phyloP scores from a whole-genome alignment of 1,140 invertebrate species.

The Tribolium castaneum region DNA sequence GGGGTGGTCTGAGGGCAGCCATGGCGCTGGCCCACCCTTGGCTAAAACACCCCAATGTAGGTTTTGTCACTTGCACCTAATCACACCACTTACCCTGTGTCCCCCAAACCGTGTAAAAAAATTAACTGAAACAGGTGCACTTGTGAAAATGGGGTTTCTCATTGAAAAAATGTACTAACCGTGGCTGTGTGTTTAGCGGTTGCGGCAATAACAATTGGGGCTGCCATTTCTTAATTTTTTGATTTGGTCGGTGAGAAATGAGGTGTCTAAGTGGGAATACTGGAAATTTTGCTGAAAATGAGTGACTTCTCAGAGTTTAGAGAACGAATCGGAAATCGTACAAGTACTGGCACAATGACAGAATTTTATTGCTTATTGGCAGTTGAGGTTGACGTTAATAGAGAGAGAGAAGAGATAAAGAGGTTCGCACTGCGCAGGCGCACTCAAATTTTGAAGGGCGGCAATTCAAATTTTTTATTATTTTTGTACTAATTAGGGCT shows the following conservation, averaged over 20 bases:
- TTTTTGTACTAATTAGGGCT: too few species aligned
- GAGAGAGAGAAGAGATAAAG: background rate
- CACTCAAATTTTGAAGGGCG: background rate
- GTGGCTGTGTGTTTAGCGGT: slow-evolving; percentile 83
- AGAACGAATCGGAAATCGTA: background rate
- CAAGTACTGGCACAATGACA: background rate
- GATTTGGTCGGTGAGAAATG: background rate
- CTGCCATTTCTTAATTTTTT: slow-evolving; percentile 63
- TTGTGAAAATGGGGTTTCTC: slow-evolving; percentile 48
- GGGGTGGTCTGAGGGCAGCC: slow-evolving; percentile 79
- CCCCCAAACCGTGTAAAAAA: slow-evolving; percentile 76
- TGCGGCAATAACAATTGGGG: slow-evolving; percentile 80
- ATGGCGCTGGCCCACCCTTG: slow-evolving; percentile 94
- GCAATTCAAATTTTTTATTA: background rate
- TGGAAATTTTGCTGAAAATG: background rate
- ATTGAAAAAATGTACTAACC: slow-evolving; percentile 67
- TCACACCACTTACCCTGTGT: slow-evolving; percentile 71
- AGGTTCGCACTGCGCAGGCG: background rate
- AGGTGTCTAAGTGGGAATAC: background rate
- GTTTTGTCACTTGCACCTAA: background rate
- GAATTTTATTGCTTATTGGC: slow-evolving; percentile 18
- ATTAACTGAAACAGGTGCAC: slow-evolving; percentile 72
- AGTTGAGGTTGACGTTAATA: slow-evolving; percentile 22
- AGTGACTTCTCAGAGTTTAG: background rate
- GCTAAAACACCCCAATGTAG: slow-evolving; percentile 66